phyloP scores from a whole-genome alignment of 2,797 vertebrate species.

The Orientallactaga sibirica region DNA sequence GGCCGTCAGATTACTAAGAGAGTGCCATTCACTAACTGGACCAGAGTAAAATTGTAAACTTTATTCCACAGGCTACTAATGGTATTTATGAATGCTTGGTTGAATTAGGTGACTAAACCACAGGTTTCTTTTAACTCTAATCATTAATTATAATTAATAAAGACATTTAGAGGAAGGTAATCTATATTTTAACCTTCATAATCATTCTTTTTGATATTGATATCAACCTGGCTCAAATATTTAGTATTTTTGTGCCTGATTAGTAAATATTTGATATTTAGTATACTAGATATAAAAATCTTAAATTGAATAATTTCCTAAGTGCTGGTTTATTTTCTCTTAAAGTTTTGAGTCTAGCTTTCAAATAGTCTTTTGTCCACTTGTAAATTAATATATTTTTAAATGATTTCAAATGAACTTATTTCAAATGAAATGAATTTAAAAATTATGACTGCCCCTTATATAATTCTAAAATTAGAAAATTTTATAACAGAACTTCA shows the following conservation, averaged over 20 bases:
- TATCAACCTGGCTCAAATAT: conserved; percentile 40
- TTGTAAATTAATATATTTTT: conserved; percentile 55
- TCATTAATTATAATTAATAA: conserved; percentile 44
- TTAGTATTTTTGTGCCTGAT: conserved; percentile 60
- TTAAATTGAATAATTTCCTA: conserved; percentile 56
- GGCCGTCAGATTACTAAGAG: conserved; percentile 68
- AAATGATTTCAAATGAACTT: conserved; percentile 51
- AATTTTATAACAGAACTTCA: conserved; percentile 16
- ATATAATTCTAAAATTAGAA: conserved; percentile 43
- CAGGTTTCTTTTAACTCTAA: conserved; percentile 34
- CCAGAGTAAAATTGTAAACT: conserved; percentile 68
- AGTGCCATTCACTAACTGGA: conserved; percentile 56
- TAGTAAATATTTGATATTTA: conserved; percentile 58
- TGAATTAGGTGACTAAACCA: conserved; percentile 42
- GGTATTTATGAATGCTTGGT: conserved; percentile 32
- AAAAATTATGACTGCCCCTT: not conserved
- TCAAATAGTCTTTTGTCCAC: conserved; percentile 41
- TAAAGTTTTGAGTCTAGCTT: conserved; percentile 48
- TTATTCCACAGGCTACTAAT: conserved; percentile 65
- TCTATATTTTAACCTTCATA: conserved; percentile 47
- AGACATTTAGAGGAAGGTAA: conserved; percentile 47
- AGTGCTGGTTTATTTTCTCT: not conserved
- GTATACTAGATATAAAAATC: conserved; percentile 13
- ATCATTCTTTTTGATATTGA: conserved; percentile 54
- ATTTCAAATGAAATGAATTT: conserved; percentile 43